Percentiles rank a stretch among this genome's conserved stretches.
phyloP scores from a whole-genome alignment of 2,113 vertebrate genomes.

The Podarcis cretensis region DNA sequence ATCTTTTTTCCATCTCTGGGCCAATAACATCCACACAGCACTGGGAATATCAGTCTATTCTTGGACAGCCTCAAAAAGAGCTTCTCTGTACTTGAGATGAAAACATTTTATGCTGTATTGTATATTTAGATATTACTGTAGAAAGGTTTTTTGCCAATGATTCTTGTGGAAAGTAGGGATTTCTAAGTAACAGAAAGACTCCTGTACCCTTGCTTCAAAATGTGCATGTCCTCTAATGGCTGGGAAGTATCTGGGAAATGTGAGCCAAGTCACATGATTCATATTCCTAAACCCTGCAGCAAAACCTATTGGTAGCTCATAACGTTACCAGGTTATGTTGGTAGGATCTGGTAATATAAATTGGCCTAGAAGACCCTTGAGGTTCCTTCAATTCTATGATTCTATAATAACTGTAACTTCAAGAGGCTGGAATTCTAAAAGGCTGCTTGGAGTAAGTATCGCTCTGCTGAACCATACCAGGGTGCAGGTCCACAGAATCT shows the following conservation, averaged over 20 bases:
- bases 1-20: too few species aligned
- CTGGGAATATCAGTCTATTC: neutral
- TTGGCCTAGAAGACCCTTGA: neutral
- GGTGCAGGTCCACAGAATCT: neutral
- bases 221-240: neutral
- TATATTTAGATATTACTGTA: neutral
- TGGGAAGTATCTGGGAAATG: neutral
- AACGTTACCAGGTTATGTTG: neutral
- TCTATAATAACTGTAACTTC: neutral
- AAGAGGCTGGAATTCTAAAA: neutral
- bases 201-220: accelerated
- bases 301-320: neutral
- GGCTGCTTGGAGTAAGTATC: neutral
- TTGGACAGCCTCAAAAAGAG: neutral
- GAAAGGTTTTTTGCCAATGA: neutral
- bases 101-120: neutral
- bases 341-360: neutral
- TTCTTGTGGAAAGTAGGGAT: accelerated
- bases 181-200: neutral
- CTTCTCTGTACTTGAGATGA: accelerated
- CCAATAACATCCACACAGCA: too few species aligned
- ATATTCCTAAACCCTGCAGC: neutral
- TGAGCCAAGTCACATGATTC: neutral
- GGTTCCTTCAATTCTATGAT: too few species aligned
- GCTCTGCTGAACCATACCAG: too few species aligned